Evolutionary conservation across 1,140 invertebrate genomes (phyloP), one percentile per base, ranked within the genome.

Genomic region (Callitettix versicolor): DNA sequence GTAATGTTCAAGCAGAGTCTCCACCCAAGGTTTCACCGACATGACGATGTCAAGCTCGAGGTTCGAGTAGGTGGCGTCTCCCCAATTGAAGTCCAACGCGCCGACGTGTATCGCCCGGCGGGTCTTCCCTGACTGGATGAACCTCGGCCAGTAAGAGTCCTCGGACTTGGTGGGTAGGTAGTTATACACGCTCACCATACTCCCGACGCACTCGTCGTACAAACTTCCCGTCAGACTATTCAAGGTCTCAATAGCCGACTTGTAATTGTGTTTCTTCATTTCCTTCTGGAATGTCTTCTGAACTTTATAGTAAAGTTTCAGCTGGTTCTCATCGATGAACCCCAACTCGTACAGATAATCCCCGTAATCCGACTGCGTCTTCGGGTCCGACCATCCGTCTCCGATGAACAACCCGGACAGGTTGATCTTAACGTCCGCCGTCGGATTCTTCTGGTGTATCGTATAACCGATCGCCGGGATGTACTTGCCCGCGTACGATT

Each of bases 401-500:
- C 89, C 90, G 64, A 94, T 92, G 0, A 86, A 82, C 56, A 94
- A 68, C 36, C 84, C 85, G 7, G 57, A 50, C 1, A 86, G 64
- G 60, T 84, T 82, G 2, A 84, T 79, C 56, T 79, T 80, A 6
- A 73, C 60, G 49, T 74, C 65, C 7, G 80, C 73, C 22, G 69
- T 79, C 36, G 76, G 73, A 62, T 82, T 85, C 33, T 81, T 76
- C 58, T 75, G 73, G 64, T 90, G 81, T 46, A 92, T 90, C 15
- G 82, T 80, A 64, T 86, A 79, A 0, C 79, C 79, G 14, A 89
- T 66, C 0, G 85, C 81, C n/a, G 88, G 88, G 0, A 90, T 80
- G 73, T 91, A 91, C 64, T 85, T 85, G 3, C 89, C 89, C 11
- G 78, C 90, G 69, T 93, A 94, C 12, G 88, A 92, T 71, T 94